phyloP scores from a whole-genome alignment of 2,888 invertebrate species.

The Ditula angustiorana region DNA sequence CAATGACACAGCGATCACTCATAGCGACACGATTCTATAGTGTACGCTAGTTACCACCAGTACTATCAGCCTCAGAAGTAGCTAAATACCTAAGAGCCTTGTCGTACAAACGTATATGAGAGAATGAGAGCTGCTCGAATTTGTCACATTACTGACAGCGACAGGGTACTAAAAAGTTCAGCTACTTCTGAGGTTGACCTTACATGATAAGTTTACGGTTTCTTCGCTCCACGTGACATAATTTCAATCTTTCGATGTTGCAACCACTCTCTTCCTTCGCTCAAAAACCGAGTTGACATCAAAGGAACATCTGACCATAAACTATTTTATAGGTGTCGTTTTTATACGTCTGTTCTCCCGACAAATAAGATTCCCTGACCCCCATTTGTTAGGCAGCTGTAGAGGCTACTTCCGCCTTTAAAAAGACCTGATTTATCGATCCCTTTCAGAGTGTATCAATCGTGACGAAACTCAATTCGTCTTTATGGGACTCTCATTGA shows the following conservation, averaged over 20 bases:
- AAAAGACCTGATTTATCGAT: constrained; percentile 40
- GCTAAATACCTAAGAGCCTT: too few relatives aligned
- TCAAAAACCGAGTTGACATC: constrained; percentile 35
- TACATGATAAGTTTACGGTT: background rate
- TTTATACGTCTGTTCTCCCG: constrained; percentile 30
- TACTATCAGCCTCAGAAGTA: too few relatives aligned
- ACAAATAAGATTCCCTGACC: constrained; percentile 40
- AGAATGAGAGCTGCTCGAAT: too few relatives aligned
- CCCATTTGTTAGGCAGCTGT: constrained; percentile 32
- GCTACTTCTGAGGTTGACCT: too few relatives aligned
- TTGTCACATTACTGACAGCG: too few relatives aligned
- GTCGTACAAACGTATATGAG: too few relatives aligned
- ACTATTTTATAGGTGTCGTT: constrained; percentile 37
- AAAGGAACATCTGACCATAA: constrained; percentile 35
- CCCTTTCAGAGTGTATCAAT: constrained; percentile 36
- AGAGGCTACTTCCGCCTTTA: constrained; percentile 38
- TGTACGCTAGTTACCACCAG: too few relatives aligned
- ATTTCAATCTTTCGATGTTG: constrained; percentile 33
- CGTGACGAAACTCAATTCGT: constrained; percentile 39
- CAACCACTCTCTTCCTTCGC: constrained; percentile 24
- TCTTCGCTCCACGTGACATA: background rate
- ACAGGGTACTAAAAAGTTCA: too few relatives aligned
- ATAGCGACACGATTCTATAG: too few relatives aligned
- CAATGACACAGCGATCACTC: too few relatives aligned
- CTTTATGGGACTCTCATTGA: constrained; percentile 29